Base-by-base conservation (phyloP, 2,113 vertebrate species). In the Phainopepla nitens region DNA sequence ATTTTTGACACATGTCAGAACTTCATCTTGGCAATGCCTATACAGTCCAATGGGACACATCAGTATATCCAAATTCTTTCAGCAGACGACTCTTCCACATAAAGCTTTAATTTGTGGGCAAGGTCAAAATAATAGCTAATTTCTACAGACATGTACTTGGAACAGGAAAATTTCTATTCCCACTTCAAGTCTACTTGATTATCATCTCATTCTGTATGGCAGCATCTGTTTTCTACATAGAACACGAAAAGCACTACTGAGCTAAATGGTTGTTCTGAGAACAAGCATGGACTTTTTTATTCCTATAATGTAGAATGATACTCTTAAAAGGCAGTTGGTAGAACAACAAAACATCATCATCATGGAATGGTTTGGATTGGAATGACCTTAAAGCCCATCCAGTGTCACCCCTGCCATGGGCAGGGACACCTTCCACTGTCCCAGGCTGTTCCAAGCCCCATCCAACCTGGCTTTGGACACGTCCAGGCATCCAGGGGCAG, bases 371-470 rank as follows among this genome's bases (percentile, higher is more conserved):
- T 53, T 41, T 89, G 47, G 47, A 13, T 10, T 25, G 24, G 45
- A 75, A 68, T n/a, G 36, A 39, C 23, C 6, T 31, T 15, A 68
- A n/a, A 82, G n/a, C 7, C 7, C 53, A 66, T 25, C 33, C 12
- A 29, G n/a, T 12, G 0, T 3, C 60, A 39, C 7, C 3, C 6
- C 28, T 66, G 45, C 13, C 28, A 18, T 22, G 45, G 36, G 13
- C 33, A 66, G 15, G 36, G 28, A 58, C 33, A 39, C 15, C 9
- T 66, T 3, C 51, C 69, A 31, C 16, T 4, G 1, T 0, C 24
- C 78, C 61, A 75, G 39, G 1, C 0, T 25, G 33, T 9, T 66
- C 23, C 60, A 57, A 36, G 31, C 25, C 11, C 31, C 0, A 0
- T 42, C 35, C 50, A 66, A 0, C 11, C 53, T n/a, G 45, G 28